These are phyloP conservation scores for Azorinus chamasolen DNA, from an alignment of 2,888 invertebrate species.

Conservation along the genomic window DNA sequence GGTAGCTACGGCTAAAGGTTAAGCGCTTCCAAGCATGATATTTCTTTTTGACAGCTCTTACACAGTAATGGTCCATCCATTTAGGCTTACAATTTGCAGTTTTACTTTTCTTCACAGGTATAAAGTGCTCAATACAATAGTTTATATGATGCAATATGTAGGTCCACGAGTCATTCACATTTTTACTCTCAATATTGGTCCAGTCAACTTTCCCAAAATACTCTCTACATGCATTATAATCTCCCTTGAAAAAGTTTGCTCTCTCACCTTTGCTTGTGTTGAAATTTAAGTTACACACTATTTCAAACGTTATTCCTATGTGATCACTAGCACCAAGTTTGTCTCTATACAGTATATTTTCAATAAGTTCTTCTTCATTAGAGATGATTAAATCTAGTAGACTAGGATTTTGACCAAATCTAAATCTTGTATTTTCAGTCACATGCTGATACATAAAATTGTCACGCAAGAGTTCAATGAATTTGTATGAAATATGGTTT, in stretches of 20 bases:
- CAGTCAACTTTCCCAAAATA: slow-evolving; percentile 18
- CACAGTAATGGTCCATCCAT: slow-evolving; percentile 15
- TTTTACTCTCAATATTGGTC: not conserved
- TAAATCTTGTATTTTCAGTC: not conserved
- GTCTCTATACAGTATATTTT: no score
- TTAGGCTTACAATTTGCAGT: not conserved
- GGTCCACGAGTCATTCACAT: slow-evolving; percentile 7
- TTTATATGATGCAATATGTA: slow-evolving; percentile 5
- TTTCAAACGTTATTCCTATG: no score
- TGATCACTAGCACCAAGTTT: no score
- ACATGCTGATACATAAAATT: slow-evolving; percentile 12
- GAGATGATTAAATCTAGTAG: not conserved
- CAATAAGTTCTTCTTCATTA: no score
- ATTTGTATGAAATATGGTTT: not conserved
- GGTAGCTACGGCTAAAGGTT: not conserved
- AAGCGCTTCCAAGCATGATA: slow-evolving; percentile 12
- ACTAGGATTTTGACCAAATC: not conserved
- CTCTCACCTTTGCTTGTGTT: no score
- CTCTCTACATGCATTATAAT: slow-evolving; percentile 6
- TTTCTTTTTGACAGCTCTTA: slow-evolving; percentile 4
- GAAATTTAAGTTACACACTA: no score
- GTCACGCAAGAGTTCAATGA: slow-evolving; percentile 12
- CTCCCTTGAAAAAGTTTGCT: slow-evolving; percentile 22
- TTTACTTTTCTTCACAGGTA: not conserved
- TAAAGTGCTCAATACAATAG: not conserved